Evolutionary conservation across 2,113 vertebrate genomes (phyloP).

Genomic region (Anhinga anhinga): DNA sequence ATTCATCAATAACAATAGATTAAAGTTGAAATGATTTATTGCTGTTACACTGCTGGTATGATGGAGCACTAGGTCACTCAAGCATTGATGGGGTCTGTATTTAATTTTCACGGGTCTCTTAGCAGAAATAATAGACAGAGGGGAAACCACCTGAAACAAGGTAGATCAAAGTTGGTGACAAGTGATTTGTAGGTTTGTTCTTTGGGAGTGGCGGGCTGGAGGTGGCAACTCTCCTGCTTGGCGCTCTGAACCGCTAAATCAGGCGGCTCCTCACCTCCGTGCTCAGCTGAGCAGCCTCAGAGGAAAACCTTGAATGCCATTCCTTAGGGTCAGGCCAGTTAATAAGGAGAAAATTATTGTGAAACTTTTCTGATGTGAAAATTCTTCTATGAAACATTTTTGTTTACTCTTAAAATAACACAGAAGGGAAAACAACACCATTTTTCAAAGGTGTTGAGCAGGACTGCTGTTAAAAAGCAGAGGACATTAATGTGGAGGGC

Average conservation of each 20-base stretch:
- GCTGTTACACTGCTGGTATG: conserved; percentile 81
- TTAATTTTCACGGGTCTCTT: conserved; percentile 85
- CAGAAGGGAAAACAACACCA: rapidly evolving
- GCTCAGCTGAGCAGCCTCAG: conserved; percentile 13
- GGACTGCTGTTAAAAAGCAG: not conserved
- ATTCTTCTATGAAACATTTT: not conserved
- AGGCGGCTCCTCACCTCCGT: not conserved
- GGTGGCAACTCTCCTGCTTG: conserved; percentile 51
- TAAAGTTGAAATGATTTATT: conserved; percentile 99
- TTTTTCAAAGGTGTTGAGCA: not conserved
- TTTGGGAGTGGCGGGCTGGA: conserved; percentile 65
- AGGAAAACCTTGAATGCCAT: conserved; percentile 10
- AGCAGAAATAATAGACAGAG: conserved; percentile 83
- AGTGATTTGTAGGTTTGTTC: conserved; percentile 82
- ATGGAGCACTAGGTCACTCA: conserved; percentile 83
- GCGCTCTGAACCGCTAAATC: conserved; percentile 68
- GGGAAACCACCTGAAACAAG: conserved; percentile 86
- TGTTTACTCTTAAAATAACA: not conserved
- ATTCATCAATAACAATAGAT: conserved; percentile 99
- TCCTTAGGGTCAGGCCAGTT: not conserved
- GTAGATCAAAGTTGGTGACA: conserved; percentile 81
- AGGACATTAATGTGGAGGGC: rapidly evolving
- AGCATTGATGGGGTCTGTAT: conserved; percentile 80
- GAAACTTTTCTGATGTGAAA: not conserved
- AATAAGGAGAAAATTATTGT: not conserved